A percentile compares a stretch with the other conserved stretches of the same genome.
Evolutionary conservation across 2,888 invertebrate genomes (phyloP).

Genomic region (Ganaspis brasiliensis): DNA sequence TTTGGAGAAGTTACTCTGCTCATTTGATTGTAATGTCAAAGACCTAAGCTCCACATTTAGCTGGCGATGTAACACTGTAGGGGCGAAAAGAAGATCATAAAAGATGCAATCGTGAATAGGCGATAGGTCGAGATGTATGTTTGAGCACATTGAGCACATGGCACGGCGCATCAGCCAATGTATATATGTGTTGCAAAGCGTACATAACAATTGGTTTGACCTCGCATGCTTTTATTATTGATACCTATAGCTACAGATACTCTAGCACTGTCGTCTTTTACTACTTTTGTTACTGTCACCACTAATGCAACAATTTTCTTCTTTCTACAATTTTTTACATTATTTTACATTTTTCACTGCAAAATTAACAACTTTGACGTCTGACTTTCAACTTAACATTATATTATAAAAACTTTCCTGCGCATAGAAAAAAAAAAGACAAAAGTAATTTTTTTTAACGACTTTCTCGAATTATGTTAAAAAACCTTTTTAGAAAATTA

Average conservation of each 20-base stretch:
- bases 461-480: too few relatives aligned
- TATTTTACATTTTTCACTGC: too few relatives aligned
- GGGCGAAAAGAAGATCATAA: slow-evolving; percentile 58
- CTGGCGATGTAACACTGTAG: slow-evolving; percentile 1
- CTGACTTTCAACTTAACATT: too few relatives aligned
- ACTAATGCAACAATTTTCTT: not conserved
- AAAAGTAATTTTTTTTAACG: too few relatives aligned
- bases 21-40: slow-evolving; percentile 37
- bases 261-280: slow-evolving; percentile 2
- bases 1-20: slow-evolving; percentile 10
- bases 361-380: too few relatives aligned
- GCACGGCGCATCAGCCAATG: slow-evolving; percentile 49
- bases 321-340: too few relatives aligned
- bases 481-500: too few relatives aligned
- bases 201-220: slow-evolving; percentile 76
- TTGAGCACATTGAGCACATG: slow-evolving; percentile 68
- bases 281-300: slow-evolving; percentile 3
- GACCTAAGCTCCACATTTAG: slow-evolving; percentile 36
- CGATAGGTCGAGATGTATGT: slow-evolving; percentile 68
- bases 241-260: slow-evolving; percentile 55
- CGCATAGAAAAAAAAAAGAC: too few relatives aligned
- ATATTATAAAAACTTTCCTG: too few relatives aligned
- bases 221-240: slow-evolving; percentile 77
- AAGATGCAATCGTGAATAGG: slow-evolving; percentile 57
- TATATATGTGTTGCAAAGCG: slow-evolving; percentile 49